A percentile compares a stretch with the other conserved stretches of the same genome.
Evolutionary conservation across 1,140 invertebrate genomes (phyloP).

Genomic region (Elysia chlorotica): DNA sequence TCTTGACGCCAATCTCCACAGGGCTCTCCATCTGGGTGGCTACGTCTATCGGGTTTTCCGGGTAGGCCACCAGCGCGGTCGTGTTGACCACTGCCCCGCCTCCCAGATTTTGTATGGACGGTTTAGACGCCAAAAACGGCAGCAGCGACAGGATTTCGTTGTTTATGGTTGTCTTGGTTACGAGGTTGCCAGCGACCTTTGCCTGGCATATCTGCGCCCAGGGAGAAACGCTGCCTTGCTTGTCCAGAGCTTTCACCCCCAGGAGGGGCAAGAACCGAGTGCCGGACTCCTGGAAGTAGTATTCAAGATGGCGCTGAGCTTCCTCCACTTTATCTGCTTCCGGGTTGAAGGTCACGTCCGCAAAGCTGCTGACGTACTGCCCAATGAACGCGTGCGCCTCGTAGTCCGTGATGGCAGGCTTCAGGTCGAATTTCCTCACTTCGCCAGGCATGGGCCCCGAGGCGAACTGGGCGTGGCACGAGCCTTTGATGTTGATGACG

Average conservation of each 20-base stretch:
- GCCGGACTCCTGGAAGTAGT: slow-evolving; percentile 15
- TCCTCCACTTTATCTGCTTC: background rate
- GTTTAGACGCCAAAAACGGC: too few species aligned
- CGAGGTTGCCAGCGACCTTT: background rate
- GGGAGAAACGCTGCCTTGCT: background rate
- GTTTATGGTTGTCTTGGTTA: background rate
- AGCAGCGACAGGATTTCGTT: too few species aligned
- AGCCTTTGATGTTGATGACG: slow-evolving; percentile 32
- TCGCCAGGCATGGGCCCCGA: slow-evolving; percentile 35
- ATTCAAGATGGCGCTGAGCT: slow-evolving; percentile 5
- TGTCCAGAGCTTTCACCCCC: slow-evolving; percentile 20
- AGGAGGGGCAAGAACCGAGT: slow-evolving; percentile 27
- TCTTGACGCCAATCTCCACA: slow-evolving; percentile 19
- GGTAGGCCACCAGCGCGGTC: slow-evolving; percentile 7
- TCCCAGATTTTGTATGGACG: too few species aligned
- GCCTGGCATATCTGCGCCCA: slow-evolving; percentile 16
- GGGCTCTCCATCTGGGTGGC: slow-evolving; percentile 25
- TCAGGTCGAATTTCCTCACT: slow-evolving; percentile 29
- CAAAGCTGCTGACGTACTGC: slow-evolving; percentile 22
- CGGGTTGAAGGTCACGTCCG: slow-evolving; percentile 18
- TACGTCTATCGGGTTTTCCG: slow-evolving; percentile 28
- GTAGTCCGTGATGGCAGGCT: slow-evolving; percentile 22
- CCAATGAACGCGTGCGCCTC: slow-evolving; percentile 27
- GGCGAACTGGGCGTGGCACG: slow-evolving; percentile 38
- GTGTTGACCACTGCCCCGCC: slow-evolving; percentile 14